A percentile compares a stretch with the other conserved stretches of the same genome.
These are phyloP conservation scores for Galagoides demidoff DNA, from an alignment of 2,797 vertebrate species.

Conservation along the genomic window DNA sequence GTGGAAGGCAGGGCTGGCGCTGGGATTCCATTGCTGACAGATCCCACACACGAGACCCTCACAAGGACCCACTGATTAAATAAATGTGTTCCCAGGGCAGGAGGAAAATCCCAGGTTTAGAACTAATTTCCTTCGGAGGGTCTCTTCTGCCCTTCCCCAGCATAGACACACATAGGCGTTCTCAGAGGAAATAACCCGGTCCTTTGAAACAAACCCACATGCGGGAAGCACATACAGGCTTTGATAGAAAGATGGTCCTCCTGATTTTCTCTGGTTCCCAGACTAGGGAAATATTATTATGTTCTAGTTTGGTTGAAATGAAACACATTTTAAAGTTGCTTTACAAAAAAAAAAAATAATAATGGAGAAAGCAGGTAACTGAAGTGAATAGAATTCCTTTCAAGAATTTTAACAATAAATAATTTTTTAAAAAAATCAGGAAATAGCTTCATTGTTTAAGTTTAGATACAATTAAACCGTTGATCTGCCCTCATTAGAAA, in stretches of 20 bases:
- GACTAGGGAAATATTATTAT: constrained; percentile 40
- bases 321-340: constrained; percentile 74
- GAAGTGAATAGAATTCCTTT: constrained; percentile 60
- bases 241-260: constrained; percentile 12
- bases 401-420: constrained; percentile 62
- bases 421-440: constrained; percentile 20
- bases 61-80: constrained; percentile 14
- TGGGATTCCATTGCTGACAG: background rate
- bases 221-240: background rate
- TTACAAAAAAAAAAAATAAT: background rate
- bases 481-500: constrained; percentile 67
- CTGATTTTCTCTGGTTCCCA: constrained; percentile 34
- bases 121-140: constrained; percentile 47
- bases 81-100: background rate
- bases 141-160: background rate
- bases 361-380: constrained; percentile 74
- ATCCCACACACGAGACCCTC: background rate
- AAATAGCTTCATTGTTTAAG: constrained; percentile 74
- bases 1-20: background rate
- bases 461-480: constrained; percentile 61
- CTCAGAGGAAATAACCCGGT: constrained; percentile 37
- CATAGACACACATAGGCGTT: background rate
- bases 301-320: constrained; percentile 64
- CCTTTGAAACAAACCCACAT: constrained; percentile 48
- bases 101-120: constrained; percentile 29